phyloP scores from a whole-genome alignment of 2,888 invertebrate species.

The Hymenopus coronatus region DNA sequence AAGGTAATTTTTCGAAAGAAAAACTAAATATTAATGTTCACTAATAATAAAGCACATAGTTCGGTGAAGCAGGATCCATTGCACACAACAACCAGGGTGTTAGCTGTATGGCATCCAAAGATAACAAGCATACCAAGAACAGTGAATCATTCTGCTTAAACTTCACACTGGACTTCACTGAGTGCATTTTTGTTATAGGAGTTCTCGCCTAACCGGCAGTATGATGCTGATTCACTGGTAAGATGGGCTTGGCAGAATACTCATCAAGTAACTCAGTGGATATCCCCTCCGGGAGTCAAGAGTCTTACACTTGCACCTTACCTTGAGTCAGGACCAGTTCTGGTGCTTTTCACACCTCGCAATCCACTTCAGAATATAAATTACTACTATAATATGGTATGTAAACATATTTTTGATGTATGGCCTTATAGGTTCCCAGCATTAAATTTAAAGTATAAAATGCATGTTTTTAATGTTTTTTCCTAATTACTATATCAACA shows the following conservation, averaged over 20 bases:
- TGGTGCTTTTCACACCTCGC: constrained; percentile 75
- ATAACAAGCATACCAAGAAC: no score
- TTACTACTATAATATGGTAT: constrained; percentile 70
- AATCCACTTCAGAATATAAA: constrained; percentile 65
- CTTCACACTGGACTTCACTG: neutral
- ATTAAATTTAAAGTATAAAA: neutral
- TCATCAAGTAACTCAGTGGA: constrained; percentile 62
- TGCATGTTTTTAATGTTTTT: no score
- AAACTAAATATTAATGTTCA: no score
- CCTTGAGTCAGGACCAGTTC: constrained; percentile 65
- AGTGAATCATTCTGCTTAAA: no score
- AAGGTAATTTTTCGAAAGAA: no score
- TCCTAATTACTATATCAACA: no score
- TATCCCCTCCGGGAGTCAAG: constrained; percentile 71
- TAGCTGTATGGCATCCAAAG: no score
- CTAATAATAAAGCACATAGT: no score
- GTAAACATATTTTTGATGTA: constrained; percentile 30
- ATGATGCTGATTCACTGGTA: constrained; percentile 30
- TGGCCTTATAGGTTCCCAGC: neutral
- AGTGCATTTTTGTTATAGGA: neutral
- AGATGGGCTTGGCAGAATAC: constrained; percentile 62
- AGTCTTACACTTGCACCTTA: constrained; percentile 64
- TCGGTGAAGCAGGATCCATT: no score
- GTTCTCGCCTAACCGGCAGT: constrained; percentile 7
- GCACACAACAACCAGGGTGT: no score